Evolutionary conservation across 1,140 invertebrate species (phyloP).

Genomic region (Chelonus insularis): DNA sequence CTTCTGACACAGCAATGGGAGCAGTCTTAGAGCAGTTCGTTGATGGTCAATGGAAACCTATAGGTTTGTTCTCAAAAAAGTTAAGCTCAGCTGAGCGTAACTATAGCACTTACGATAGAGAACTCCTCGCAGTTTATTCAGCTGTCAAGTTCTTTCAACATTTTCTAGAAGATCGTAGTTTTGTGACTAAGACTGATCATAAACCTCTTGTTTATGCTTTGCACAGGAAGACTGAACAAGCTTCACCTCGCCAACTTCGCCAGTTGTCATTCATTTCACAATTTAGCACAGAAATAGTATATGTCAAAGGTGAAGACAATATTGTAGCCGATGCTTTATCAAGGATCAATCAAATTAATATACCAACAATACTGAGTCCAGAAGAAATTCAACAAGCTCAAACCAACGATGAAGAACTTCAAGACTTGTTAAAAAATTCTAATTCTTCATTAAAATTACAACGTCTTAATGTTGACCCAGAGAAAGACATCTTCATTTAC

Average conservation of each 20-base stretch:
- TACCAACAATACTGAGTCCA: conserved; percentile 6
- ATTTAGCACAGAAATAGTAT: conserved; percentile 45
- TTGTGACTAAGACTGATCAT: conserved; percentile 51
- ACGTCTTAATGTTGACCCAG: conserved; percentile 11
- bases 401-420: not conserved
- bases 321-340: conserved; percentile 43
- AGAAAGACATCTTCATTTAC: conserved; percentile 10
- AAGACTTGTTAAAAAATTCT: not conserved
- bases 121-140: conserved; percentile 57
- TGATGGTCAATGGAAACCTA: conserved; percentile 36
- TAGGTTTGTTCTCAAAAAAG: conserved; percentile 53
- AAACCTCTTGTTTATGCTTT: conserved; percentile 48
- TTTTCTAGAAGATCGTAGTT: conserved; percentile 49
- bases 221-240: conserved; percentile 37
- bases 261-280: conserved; percentile 50
- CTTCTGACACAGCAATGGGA: conserved; percentile 48
- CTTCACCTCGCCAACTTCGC: conserved; percentile 34
- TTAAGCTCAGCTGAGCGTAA: conserved; percentile 41
- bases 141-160: conserved; percentile 53
- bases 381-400: not conserved
- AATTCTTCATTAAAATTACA: conserved; percentile 30
- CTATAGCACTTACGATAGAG: conserved; percentile 54
- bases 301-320: conserved; percentile 47
- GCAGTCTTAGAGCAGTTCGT: conserved; percentile 45
- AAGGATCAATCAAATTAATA: conserved; percentile 32